A percentile compares a stretch with the other conserved stretches of the same genome.
Conservation (phyloP, 2,113 vertebrate genomes). For the Antennarius striatus region DNA sequence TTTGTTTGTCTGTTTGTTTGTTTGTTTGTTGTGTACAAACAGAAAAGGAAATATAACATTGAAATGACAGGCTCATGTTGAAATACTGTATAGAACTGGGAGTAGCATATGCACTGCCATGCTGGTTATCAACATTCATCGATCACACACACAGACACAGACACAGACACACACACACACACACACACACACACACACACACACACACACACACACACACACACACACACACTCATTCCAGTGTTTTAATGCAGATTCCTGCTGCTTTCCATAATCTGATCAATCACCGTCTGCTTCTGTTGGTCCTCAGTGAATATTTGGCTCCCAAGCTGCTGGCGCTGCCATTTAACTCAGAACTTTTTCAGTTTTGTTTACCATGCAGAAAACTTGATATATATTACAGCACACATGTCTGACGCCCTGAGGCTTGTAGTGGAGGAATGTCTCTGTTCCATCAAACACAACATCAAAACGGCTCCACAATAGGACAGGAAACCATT, state of each 20-base stretch:
- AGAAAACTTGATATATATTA: constrained; percentile 12
- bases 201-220: too few relatives aligned
- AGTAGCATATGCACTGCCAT: neutral
- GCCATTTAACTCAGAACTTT: constrained; percentile 1
- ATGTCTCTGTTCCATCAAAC: neutral
- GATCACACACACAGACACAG: neutral
- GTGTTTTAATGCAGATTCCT: constrained; percentile 12
- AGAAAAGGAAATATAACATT: too few relatives aligned
- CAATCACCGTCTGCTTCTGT: constrained; percentile 17
- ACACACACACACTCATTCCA: neutral
- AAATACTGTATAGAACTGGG: too few relatives aligned
- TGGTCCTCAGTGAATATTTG: neutral
- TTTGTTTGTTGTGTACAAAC: too few relatives aligned
- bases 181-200: too few relatives aligned
- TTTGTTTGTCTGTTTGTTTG: too few relatives aligned
- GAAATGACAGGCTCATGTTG: neutral
- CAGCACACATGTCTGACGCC: neutral
- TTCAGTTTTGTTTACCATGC: constrained; percentile 28
- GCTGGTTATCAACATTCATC: constrained; percentile 1
- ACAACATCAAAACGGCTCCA: too few relatives aligned
- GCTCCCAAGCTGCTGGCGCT: constrained; percentile 10
- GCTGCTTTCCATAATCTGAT: constrained; percentile 7
- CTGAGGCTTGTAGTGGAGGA: neutral
- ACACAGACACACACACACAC: neutral
- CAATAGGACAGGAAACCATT: too few relatives aligned